These are phyloP conservation scores for Hypomecis atomaria DNA, from an alignment of 2,888 invertebrate genomes.

Conservation along the genomic window DNA sequence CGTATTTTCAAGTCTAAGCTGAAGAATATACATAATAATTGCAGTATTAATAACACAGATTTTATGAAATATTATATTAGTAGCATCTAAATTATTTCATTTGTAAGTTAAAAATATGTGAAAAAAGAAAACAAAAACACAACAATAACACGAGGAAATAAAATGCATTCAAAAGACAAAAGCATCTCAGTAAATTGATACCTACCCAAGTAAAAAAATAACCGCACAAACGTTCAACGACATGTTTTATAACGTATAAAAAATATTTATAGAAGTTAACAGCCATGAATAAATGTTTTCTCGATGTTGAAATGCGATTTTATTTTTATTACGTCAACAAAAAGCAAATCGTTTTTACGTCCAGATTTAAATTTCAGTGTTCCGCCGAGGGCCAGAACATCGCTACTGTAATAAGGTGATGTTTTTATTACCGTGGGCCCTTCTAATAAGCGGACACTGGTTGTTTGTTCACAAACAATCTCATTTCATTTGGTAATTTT, in stretches of 20 bases:
- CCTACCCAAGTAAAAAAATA: constrained; percentile 14
- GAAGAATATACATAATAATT: too few relatives aligned
- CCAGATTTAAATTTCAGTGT: constrained; percentile 73
- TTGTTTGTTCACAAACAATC: constrained; percentile 79
- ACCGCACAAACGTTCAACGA: constrained; percentile 4
- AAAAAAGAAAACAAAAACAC: not conserved
- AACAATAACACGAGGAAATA: too few relatives aligned
- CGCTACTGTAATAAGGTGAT: constrained; percentile 73
- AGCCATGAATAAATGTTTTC: constrained; percentile 58
- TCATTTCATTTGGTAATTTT: constrained; percentile 69
- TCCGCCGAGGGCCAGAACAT: constrained; percentile 57
- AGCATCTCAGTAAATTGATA: not conserved
- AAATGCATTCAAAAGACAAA: not conserved
- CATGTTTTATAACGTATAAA: constrained; percentile 35
- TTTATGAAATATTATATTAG: too few relatives aligned
- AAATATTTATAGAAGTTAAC: constrained; percentile 57
- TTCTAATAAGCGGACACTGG: constrained; percentile 78
- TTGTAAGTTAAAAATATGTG: too few relatives aligned
- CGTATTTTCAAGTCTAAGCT: too few relatives aligned
- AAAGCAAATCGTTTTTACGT: constrained; percentile 74
- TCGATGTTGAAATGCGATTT: constrained; percentile 66
- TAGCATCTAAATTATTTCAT: too few relatives aligned
- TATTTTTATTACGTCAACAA: constrained; percentile 73
- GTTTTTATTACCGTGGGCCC: constrained; percentile 78
- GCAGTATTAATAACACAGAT: too few relatives aligned